Evolutionary conservation across 2,113 vertebrate genomes (phyloP).

Genomic region (Genyomyrus donnyi): DNA sequence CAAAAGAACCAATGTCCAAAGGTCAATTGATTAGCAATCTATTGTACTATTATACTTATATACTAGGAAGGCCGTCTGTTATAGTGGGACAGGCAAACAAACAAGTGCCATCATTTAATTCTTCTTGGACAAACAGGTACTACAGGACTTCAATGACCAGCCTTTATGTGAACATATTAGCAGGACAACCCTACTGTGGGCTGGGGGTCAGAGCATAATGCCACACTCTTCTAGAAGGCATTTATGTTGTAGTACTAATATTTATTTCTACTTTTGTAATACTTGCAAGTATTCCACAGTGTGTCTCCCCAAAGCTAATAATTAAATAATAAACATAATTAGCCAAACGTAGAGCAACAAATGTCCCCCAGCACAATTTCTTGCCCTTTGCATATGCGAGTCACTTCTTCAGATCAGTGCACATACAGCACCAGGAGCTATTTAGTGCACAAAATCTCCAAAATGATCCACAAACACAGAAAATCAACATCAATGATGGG

Average conservation of each 20-base stretch:
- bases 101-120: background rate
- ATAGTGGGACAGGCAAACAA: background rate
- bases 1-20: background rate
- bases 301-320: background rate
- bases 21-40: background rate
- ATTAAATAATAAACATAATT: background rate
- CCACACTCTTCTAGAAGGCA: background rate
- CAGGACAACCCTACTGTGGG: background rate
- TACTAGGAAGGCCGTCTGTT: background rate
- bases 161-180: background rate
- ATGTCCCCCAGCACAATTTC: background rate
- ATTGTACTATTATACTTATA: background rate
- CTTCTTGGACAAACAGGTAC: background rate
- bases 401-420: background rate
- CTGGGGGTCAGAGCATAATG: background rate
- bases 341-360: background rate
- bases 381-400: background rate
- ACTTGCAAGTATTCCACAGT: background rate
- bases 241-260: background rate
- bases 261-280: background rate
- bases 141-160: background rate
- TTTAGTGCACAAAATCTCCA: background rate
- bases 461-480: background rate
- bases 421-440: background rate
- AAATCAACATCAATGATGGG: background rate